Evolutionary conservation across 2,888 invertebrate genomes (phyloP), one percentile per base, ranked within the genome.

Genomic region (Lithophane leautieri): DNA sequence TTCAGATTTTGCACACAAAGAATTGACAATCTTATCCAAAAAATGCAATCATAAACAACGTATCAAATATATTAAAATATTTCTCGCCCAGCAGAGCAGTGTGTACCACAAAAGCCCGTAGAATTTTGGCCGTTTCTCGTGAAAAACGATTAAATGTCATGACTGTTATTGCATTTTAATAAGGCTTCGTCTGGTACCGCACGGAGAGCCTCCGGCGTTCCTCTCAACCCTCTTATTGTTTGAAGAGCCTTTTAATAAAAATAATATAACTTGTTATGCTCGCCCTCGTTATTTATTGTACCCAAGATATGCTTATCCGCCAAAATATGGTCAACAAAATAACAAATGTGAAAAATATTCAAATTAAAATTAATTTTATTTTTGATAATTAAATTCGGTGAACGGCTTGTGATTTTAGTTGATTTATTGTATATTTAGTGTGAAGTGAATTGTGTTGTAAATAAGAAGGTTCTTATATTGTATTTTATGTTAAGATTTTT

Each of bases 81-180:
- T 34, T 25, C 16, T 7, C 34, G 61, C 44, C 44, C 50, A n/a
- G 25, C 6, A 22, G 0, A 58, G 3, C 88, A 16, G 86, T 91
- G 76, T 90, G 88, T 90, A 68, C 34, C 71, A 56, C 14, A n/a
- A n/a, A 40, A 28, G 56, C 42, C 11, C 67, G 80, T 75, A 76
- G 78, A 87, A 87, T 86, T 90, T 89, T 90, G 82, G 78, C 70
- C 47, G 86, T 88, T 93, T 94, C 91, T 89, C 73, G 85, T 70
- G 89, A 93, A 93, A 92, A 91, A 89, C 90, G 92, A 92, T 92
- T 92, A 91, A 90, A 90, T 89, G 87, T 89, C 89, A 84, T 88
- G 89, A 90, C 87, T 92, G 92, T 94, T 93, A 94, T 93, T 92
- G 92, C 93, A 89, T 92, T 94, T 92, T 94, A 94, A 93, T 94